Evolutionary conservation across 2,797 vertebrate species (phyloP).

Genomic region (Gallinago nigripennis): DNA sequence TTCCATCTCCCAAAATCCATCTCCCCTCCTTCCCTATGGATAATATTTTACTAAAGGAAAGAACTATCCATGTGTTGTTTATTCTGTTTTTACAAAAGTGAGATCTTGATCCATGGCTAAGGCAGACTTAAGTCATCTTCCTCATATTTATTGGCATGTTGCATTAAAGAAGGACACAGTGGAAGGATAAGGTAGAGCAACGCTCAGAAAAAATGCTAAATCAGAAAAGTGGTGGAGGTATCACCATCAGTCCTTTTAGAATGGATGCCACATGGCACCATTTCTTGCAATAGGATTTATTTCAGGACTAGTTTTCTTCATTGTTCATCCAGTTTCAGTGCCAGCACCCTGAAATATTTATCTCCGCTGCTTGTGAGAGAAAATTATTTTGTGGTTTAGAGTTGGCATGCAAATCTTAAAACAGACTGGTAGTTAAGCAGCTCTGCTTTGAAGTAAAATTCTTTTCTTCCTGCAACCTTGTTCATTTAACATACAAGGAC

Average conservation of each 20-base stretch:
- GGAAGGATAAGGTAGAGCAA: neutral
- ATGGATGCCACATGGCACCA: neutral
- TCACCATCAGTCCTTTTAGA: neutral
- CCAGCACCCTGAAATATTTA: neutral
- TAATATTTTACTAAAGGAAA: neutral
- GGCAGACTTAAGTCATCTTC: neutral
- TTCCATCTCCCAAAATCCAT: neutral
- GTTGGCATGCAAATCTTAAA: neutral
- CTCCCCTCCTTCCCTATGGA: neutral
- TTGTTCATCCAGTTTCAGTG: neutral
- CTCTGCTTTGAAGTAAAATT: neutral
- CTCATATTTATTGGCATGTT: neutral
- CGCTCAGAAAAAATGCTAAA: neutral
- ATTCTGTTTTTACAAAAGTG: neutral
- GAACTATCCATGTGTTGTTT: neutral
- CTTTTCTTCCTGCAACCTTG: neutral
- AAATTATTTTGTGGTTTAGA: neutral
- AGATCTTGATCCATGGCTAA: neutral
- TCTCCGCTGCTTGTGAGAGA: neutral
- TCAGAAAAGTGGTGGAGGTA: neutral
- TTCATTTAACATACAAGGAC: neutral
- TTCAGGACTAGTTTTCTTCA: neutral
- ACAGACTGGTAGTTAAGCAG: neutral
- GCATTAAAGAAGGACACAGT: neutral
- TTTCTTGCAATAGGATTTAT: neutral